Base-by-base conservation (phyloP, 2,113 vertebrate genomes). In the pig (Sus scrofa) region DNA sequence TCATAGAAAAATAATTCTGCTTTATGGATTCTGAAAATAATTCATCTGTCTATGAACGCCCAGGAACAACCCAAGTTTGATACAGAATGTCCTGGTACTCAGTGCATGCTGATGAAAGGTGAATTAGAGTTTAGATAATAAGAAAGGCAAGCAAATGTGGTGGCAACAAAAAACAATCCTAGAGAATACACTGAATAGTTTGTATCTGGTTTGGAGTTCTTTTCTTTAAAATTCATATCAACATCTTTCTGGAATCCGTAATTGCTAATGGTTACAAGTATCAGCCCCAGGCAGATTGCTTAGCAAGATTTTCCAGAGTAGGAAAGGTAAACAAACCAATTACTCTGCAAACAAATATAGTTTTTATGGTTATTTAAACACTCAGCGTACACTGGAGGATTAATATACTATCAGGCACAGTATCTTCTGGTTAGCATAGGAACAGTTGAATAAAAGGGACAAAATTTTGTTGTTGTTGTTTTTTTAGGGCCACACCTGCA, bases 171-270 rank as follows among this genome's bases (percentile, higher is more conserved):
- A 32, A 68, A 19, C 44, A 63, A n/a, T 19, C 22, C 7, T 6
- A 70, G 50, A 62, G 24, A 62, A 63, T 12, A 24, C 6, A 39
- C 3, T 60, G 11, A 6, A 26, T 44, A 83, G 16, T 92, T 74
- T 91, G 67, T 14, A 44, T 83, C 77, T 62, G 71, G 82, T 95
- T 92, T 84, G 81, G 62, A 95, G 54, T 9, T 22, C 44, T 60
- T 62, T 70, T 56, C 9, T 44, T 24, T 10, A 27, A 78, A 71
- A 78, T 37, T 19, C 18, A 8, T 50, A 18, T 74, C 58, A 58
- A 24, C 13, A 50, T 85, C 56, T 92, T 96, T 91, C 75, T 86
- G 50, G 54, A 95, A 54, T 81, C 37, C 32, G 6, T 68, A 93
- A 84, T 70, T 87, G 44, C 34, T 86, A 62, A 81, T 63, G 50